Base-by-base conservation (phyloP, 1,140 invertebrate species). In the Drosophila teissieri region DNA sequence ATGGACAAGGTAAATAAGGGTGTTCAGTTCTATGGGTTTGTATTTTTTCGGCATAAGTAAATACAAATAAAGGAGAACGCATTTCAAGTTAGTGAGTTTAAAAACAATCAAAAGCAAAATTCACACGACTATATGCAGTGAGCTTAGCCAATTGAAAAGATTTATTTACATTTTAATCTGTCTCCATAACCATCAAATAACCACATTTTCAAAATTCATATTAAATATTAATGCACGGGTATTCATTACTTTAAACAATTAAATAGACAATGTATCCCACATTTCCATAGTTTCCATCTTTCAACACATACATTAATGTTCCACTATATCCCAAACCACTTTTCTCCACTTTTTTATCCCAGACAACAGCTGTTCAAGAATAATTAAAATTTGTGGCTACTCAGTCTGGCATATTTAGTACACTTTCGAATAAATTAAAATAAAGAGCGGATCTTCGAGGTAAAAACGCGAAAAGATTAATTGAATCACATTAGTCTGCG, bases 401-500 rank as follows among this genome's bases (percentile, higher is more conserved):
- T 1, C 53, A 31, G 19, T 24, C 19, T 62, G 48, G 22, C 49
- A 64, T 15, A 34, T 34, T 17, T 34, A 51, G 7, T 31, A 34
- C 31, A 56, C 7, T 37, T 27, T 42, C 4, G 31, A 46, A 22
- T 44, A 40, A 19, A 15, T 8, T 5, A 10, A 34, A 27, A 42
- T 8, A 34, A 61, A 44, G 40, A 34, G 10, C 19, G 14, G 8
- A 56, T 36, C 39, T 64, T 34, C 14, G 24, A 14, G 34, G 22
- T 11, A 15, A 22, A 36, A 45, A 17, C 42, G 40, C 49, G 40
- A 56, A 62, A 78, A 82, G 46, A 73, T 83, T 83, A 86, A 86
- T 83, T 83, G 46, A 88, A 88, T 79, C 82, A 68, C 85, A 82
- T 89, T 80, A 70, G 76, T 53, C 48, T 36, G 65, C 37, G 63